These are phyloP conservation scores for Tachysurus fulvidraco DNA, from an alignment of 2,113 vertebrate genomes.

Conservation along the genomic window DNA sequence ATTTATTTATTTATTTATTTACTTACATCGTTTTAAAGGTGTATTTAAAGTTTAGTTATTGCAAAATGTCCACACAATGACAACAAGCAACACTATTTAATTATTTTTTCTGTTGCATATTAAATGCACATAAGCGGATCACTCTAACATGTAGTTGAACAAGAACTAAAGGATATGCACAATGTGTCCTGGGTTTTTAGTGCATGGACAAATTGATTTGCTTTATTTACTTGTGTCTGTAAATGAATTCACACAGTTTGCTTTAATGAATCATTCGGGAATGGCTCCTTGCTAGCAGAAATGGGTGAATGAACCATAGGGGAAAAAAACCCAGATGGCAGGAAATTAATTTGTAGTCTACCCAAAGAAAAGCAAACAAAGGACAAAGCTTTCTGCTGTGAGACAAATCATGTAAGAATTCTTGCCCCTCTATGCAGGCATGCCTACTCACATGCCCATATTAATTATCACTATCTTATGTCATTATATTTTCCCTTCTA, in stretches of 20 bases:
- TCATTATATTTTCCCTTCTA: constrained; percentile 2
- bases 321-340: neutral
- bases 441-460: neutral
- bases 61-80: neutral
- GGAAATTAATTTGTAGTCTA: neutral
- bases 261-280: constrained; percentile 5
- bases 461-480: constrained; percentile 35
- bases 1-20: neutral
- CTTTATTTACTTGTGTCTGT: neutral
- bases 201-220: neutral
- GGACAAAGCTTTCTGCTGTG: neutral
- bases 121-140: neutral
- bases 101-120: neutral
- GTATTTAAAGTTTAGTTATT: neutral
- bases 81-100: neutral
- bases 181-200: neutral
- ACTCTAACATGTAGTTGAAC: neutral
- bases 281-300: neutral
- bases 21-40: too few relatives aligned
- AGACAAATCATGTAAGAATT: neutral
- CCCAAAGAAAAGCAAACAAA: constrained; percentile 2
- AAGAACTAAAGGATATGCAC: neutral
- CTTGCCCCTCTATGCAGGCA: neutral
- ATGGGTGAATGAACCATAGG: neutral
- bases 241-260: neutral